These are phyloP conservation scores for Phragmatobia fuliginosa DNA, from an alignment of 2,888 invertebrate genomes.

Conservation along the genomic window DNA sequence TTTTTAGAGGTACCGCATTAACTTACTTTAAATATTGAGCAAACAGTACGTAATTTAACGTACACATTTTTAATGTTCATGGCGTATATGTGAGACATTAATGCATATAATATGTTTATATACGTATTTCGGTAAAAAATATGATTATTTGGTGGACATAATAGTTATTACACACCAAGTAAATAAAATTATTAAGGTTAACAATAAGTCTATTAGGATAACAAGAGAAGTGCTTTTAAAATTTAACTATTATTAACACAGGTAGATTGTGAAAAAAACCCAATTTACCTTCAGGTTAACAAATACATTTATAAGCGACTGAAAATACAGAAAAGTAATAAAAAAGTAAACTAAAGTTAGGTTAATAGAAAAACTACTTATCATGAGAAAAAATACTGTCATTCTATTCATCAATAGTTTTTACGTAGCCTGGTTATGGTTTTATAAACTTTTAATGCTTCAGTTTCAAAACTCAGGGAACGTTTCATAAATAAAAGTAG, in stretches of 20 bases:
- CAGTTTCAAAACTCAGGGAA: too few species aligned
- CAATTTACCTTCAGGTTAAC: background rate
- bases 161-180: background rate
- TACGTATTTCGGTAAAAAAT: background rate
- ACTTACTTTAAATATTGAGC: constrained; percentile 17
- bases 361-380: background rate
- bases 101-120: background rate
- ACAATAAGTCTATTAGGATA: background rate
- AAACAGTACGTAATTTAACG: background rate
- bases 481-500: too few species aligned
- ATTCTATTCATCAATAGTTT: too few species aligned
- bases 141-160: background rate
- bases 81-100: background rate
- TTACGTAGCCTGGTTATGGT: too few species aligned
- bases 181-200: background rate
- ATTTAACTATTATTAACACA: background rate
- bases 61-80: background rate
- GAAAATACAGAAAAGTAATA: background rate
- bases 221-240: background rate
- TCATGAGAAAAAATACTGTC: background rate
- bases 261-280: background rate
- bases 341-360: background rate
- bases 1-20: constrained; percentile 45
- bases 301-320: background rate
- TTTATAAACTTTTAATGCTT: too few species aligned